Base-by-base conservation (phyloP, 1,140 invertebrate species). In the Anastrepha ludens region DNA sequence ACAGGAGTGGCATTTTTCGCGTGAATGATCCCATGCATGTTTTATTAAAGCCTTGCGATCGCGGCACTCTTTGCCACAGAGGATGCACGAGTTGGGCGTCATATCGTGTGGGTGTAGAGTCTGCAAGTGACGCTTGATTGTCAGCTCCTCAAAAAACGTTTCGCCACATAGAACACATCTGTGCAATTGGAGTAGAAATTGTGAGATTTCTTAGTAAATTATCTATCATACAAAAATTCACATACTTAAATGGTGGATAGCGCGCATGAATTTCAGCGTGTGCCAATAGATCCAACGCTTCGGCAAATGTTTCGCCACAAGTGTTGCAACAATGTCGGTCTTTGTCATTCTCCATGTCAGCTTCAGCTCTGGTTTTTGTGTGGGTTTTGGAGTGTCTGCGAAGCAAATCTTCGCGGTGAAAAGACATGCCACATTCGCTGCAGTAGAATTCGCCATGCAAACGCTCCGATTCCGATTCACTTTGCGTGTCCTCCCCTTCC, bases 391-490 rank as follows among this genome's bases (percentile, higher is more conserved):
- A 94, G 90, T 97, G 97, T 15, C 96, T 94, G 65, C 96, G 95
- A 62, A 97, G 93, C 86, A 97, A 93, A 91, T 97, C 96, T 86
- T 96, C 94, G 64, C 96, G 94, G 90, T 97, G 95, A 93, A 97
- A 97, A 5, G 95, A 95, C 78, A 96, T 95, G 58, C 96, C 96
- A 89, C 97, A 97, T 65, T 95, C 96, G 70, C 95, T 95, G 90
- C 97, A 97, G 91, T 95, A 96, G 89, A 96, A 96, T 87, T 96
- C 96, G 3, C 96, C 96, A 87, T 96, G 96, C 90, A 95, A 94
- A 85, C 95, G 95, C 74, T 96, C 96, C 4, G 95, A 94, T 20
- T 95, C 95, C 59, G 91, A 91, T 70, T 95, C 95, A n/a, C 93
- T 94, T n/a, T 94, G 95, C 8, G 88, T 90, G 20, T 92, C 91